These are phyloP conservation scores for Drosophila sucinea DNA, from an alignment of 1,140 invertebrate genomes.

Conservation along the genomic window DNA sequence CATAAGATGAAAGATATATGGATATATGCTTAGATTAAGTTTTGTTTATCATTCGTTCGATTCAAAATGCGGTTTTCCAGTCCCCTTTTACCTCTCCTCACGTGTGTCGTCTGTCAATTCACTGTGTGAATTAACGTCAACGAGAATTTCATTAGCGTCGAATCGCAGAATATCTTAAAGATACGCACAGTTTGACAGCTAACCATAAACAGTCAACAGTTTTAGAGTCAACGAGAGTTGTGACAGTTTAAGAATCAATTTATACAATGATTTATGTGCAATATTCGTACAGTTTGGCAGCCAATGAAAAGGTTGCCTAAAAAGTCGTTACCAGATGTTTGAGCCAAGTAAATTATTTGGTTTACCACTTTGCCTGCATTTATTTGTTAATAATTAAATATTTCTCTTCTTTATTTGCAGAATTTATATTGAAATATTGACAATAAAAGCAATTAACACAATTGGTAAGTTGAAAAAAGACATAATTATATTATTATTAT, in stretches of 20 bases:
- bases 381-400: background rate
- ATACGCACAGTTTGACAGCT: background rate
- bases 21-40: slow-evolving; percentile 12
- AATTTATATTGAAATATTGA: slow-evolving; percentile 40
- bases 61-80: slow-evolving; percentile 24
- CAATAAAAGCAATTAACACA: slow-evolving; percentile 52
- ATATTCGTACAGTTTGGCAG: too few relatives aligned
- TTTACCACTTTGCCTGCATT: background rate
- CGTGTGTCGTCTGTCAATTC: background rate
- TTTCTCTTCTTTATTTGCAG: slow-evolving; percentile 30
- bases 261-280: too few relatives aligned
- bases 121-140: slow-evolving; percentile 20
- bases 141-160: slow-evolving; percentile 27
- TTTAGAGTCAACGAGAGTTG: background rate
- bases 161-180: background rate
- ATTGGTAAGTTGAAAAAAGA: slow-evolving; percentile 36
- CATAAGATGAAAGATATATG: slow-evolving; percentile 38
- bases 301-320: too few relatives aligned
- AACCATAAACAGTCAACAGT: background rate
- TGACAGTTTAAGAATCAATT: background rate
- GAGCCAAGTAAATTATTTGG: background rate
- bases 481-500: background rate
- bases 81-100: background rate
- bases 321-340: too few relatives aligned
- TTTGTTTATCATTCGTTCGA: slow-evolving; percentile 42